A percentile compares a stretch with the other conserved stretches of the same genome.
Evolutionary conservation across 2,113 vertebrate genomes (phyloP).

Genomic region (Prunella himalayana): DNA sequence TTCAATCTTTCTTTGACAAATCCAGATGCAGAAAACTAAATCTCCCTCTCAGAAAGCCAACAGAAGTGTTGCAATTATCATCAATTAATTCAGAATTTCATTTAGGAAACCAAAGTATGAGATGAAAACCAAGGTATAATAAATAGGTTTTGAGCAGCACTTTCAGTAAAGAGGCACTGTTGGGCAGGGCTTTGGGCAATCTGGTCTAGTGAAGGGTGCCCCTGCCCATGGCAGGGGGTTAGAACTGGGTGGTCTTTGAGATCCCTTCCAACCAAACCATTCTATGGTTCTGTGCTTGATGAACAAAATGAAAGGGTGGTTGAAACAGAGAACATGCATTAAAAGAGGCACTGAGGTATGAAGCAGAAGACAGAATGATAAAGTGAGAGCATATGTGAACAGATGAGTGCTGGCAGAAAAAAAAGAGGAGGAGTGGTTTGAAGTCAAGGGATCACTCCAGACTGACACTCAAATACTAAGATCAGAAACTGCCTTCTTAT

Average conservation of each 20-base stretch:
- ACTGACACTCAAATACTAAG: neutral
- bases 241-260: neutral
- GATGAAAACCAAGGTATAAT: neutral
- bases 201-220: neutral
- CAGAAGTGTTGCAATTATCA: neutral
- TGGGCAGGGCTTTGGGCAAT: neutral
- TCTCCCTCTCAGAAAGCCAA: neutral
- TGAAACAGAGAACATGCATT: neutral
- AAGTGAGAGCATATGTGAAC: neutral
- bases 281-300: neutral
- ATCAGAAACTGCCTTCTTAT: neutral
- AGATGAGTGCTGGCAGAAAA: neutral
- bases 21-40: neutral
- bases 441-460: neutral
- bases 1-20: neutral
- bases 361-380: neutral
- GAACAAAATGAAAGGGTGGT: neutral
- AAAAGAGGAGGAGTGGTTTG: neutral
- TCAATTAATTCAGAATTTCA: neutral
- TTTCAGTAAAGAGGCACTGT: neutral
- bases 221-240: neutral
- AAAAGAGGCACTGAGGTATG: neutral
- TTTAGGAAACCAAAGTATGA: neutral
- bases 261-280: neutral
- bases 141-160: neutral